Percentiles rank a stretch among this genome's conserved stretches.
phyloP scores from a whole-genome alignment of 2,113 vertebrate species.

The Oryzias curvinotus region DNA sequence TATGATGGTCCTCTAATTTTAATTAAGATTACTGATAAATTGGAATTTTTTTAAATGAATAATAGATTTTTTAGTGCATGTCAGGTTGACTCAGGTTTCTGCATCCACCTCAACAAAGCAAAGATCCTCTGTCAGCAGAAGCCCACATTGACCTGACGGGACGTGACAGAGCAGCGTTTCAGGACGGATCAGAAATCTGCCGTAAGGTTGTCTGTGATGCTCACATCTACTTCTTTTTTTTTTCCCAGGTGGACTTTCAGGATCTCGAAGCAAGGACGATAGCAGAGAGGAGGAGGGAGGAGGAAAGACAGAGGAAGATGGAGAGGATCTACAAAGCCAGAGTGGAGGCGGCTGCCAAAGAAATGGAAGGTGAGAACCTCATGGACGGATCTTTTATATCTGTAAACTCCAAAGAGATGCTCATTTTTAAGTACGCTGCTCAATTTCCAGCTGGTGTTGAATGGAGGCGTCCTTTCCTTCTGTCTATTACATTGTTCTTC shows the following conservation, averaged over 20 bases:
- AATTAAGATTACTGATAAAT: too few relatives aligned
- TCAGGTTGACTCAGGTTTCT: too few relatives aligned
- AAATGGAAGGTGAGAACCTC: conserved; percentile 83
- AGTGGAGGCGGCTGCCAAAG: conserved; percentile 78
- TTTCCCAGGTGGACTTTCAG: conserved; percentile 92
- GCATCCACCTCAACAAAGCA: too few relatives aligned
- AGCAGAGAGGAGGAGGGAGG: conserved; percentile 84
- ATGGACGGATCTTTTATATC: background rate
- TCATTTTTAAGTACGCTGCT: background rate
- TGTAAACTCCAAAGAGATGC: background rate
- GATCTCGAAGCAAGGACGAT: conserved; percentile 82
- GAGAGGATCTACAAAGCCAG: conserved; percentile 86
- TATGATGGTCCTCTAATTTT: too few relatives aligned
- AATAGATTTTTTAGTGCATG: too few relatives aligned
- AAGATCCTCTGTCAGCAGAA: too few relatives aligned
- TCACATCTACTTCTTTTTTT: background rate
- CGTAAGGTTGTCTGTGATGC: background rate
- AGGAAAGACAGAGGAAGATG: conserved; percentile 83
- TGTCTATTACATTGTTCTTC: background rate
- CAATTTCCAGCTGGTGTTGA: background rate
- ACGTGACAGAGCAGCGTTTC: too few relatives aligned
- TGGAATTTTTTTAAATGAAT: too few relatives aligned
- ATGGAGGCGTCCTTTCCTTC: background rate
- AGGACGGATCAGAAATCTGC: too few relatives aligned
- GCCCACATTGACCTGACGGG: too few relatives aligned